Conservation (phyloP, 92 coral and sea anemone genomes). For the Heliopora coerulea region DNA sequence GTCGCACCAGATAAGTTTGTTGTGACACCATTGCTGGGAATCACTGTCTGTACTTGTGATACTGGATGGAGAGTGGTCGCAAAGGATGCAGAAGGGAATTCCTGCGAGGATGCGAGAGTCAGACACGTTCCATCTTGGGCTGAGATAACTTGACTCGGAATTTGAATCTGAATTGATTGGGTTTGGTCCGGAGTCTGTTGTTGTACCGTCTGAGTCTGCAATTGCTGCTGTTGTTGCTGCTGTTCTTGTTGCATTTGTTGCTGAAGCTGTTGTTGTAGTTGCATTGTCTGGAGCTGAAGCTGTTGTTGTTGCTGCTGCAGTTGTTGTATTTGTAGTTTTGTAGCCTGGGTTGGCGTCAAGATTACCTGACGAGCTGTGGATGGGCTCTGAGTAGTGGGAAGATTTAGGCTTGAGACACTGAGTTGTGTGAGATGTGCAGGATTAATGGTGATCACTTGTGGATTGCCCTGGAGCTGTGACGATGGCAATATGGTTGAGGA, state of each 20-base stretch:
- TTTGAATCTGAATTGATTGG: conserved; percentile 51
- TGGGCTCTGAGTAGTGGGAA: conserved; percentile 46
- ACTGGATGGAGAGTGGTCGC: conserved; percentile 35
- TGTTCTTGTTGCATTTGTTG: conserved; percentile 82
- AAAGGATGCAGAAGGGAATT: conserved; percentile 11
- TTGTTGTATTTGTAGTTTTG: conserved; percentile 62
- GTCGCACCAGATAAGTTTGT: background rate
- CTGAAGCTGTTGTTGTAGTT: conserved; percentile 90
- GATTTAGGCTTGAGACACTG: conserved; percentile 71
- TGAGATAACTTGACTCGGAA: conserved; percentile 30
- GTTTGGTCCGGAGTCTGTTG: conserved; percentile 46
- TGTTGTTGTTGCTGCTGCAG: conserved; percentile 80
- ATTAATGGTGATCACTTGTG: conserved; percentile 35
- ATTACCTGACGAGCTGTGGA: conserved; percentile 27
- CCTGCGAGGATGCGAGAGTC: conserved; percentile 26
- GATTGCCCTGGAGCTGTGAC: conserved; percentile 63
- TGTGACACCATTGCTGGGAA: conserved; percentile 25
- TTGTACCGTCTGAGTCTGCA: conserved; percentile 46
- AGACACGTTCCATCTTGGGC: conserved; percentile 9
- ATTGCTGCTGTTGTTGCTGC: conserved; percentile 71
- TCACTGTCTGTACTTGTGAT: conserved; percentile 46
- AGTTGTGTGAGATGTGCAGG: conserved; percentile 32
- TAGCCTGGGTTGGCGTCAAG: conserved; percentile 60
- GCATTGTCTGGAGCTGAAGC: conserved; percentile 83
- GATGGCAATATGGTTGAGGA: conserved; percentile 86